Conservation (phyloP, 2,113 vertebrate species). For the Cochlearius cochlearius region DNA sequence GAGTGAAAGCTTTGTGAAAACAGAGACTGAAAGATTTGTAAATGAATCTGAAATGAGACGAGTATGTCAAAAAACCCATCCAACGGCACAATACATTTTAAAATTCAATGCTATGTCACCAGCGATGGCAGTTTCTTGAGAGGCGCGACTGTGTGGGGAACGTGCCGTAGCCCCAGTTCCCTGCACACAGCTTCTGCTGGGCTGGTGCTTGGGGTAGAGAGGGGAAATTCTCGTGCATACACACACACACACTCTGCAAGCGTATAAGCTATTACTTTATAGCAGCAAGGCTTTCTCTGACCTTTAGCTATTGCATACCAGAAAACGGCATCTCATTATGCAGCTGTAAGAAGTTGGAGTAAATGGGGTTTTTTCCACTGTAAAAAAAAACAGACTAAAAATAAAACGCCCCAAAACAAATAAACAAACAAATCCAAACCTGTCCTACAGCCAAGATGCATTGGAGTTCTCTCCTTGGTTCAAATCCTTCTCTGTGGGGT, state of each 20-base stretch:
- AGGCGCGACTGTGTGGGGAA: fast-evolving
- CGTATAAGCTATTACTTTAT: not conserved
- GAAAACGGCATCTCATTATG: constrained; percentile 22
- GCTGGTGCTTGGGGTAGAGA: not conserved
- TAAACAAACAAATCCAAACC: not conserved
- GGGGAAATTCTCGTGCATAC: not conserved
- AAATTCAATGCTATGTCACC: not conserved
- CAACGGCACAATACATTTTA: not conserved
- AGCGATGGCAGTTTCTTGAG: not conserved
- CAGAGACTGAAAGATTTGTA: not conserved
- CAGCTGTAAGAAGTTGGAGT: not conserved
- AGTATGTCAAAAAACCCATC: not conserved
- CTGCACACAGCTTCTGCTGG: not conserved
- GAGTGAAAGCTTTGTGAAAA: constrained; percentile 25
- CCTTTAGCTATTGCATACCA: constrained; percentile 7
- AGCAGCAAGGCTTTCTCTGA: constrained; percentile 35
- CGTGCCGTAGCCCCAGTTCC: not conserved
- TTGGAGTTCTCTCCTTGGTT: not conserved
- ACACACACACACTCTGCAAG: not conserved
- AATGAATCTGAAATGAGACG: constrained; percentile 9
- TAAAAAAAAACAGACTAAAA: not conserved
- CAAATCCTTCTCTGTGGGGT: not conserved
- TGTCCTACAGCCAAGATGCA: not conserved
- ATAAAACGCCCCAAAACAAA: not conserved
- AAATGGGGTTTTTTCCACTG: not conserved